Percentiles rank a stretch among this genome's conserved stretches.
Evolutionary conservation across 2,797 vertebrate species (phyloP).

Genomic region (Alosa sapidissima): DNA sequence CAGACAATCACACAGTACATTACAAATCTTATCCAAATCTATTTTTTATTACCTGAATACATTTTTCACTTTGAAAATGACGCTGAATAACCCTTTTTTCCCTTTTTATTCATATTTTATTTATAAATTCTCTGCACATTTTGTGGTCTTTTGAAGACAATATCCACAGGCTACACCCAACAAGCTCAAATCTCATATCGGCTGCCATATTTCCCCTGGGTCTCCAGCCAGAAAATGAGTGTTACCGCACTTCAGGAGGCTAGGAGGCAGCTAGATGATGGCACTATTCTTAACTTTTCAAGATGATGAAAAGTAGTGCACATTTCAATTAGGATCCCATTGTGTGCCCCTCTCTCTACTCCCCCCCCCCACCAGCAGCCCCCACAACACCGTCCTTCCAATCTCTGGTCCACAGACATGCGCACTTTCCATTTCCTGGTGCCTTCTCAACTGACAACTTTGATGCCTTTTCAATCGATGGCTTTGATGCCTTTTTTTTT

Average conservation of each 20-base stretch:
- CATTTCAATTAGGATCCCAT: conserved; percentile 34
- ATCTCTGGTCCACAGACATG: conserved; percentile 9
- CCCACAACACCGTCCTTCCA: not conserved
- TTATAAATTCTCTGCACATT: conserved; percentile 42
- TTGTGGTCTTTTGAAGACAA: conserved; percentile 69
- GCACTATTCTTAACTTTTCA: conserved; percentile 51
- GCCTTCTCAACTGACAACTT: not conserved
- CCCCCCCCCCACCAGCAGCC: not conserved
- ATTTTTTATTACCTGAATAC: not conserved
- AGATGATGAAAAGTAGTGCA: conserved; percentile 35
- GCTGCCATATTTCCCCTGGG: conserved; percentile 76
- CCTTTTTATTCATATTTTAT: conserved; percentile 34
- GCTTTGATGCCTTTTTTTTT: not conserved
- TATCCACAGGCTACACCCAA: conserved; percentile 71
- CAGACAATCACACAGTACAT: not conserved
- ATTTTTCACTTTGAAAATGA: not conserved
- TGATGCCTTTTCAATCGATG: conserved; percentile 15
- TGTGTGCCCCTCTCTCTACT: not conserved
- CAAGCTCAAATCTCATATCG: conserved; percentile 72
- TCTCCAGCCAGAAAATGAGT: conserved; percentile 70
- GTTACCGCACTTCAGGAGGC: conserved; percentile 67
- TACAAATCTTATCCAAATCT: not conserved
- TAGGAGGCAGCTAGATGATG: conserved; percentile 46
- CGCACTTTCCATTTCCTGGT: not conserved
- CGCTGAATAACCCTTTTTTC: not conserved